Conservation (phyloP, 1,140 invertebrate species). For the Drosophila funebris region DNA sequence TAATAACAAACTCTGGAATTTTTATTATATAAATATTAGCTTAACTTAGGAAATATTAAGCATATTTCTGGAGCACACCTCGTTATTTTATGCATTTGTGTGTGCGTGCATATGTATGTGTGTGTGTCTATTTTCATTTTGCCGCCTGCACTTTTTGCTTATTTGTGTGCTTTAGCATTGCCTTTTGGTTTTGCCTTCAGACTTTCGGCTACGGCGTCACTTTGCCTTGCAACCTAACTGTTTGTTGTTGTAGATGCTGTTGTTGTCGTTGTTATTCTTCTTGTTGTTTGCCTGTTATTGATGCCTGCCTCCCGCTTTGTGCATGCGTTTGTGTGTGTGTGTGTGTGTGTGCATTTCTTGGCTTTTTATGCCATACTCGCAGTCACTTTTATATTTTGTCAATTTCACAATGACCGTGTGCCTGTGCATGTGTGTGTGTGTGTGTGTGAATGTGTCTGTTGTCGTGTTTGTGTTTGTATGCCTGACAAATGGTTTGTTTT, state of each 20-base stretch:
- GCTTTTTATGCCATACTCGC: slow-evolving; percentile 32
- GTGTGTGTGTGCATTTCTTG: slow-evolving; percentile 23
- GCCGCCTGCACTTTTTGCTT: slow-evolving; percentile 27
- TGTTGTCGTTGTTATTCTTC: slow-evolving; percentile 2
- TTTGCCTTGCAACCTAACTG: slow-evolving; percentile 15
- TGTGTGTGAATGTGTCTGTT: not conserved
- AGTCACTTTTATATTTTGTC: slow-evolving; percentile 41
- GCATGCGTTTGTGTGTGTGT: not conserved
- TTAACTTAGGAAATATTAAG: no score
- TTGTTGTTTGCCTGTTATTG: slow-evolving; percentile 38
- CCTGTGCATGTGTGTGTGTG: not conserved
- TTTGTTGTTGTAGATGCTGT: slow-evolving; percentile 22
- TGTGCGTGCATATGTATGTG: not conserved
- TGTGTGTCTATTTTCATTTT: slow-evolving; percentile 9
- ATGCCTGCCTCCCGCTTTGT: slow-evolving; percentile 14
- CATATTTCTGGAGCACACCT: not conserved
- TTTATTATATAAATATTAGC: no score
- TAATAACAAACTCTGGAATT: no score
- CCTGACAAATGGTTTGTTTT: slow-evolving; percentile 50
- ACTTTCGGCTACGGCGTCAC: slow-evolving; percentile 27
- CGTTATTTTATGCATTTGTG: not conserved
- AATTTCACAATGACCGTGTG: slow-evolving; percentile 29
- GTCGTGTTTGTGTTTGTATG: slow-evolving; percentile 16
- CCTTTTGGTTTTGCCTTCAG: slow-evolving; percentile 32
- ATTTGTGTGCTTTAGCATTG: slow-evolving; percentile 33